Evolutionary conservation across 37 sponge, comb jelly and placozoan species (phyloP).

Genomic region (Haliclona indistincta): DNA sequence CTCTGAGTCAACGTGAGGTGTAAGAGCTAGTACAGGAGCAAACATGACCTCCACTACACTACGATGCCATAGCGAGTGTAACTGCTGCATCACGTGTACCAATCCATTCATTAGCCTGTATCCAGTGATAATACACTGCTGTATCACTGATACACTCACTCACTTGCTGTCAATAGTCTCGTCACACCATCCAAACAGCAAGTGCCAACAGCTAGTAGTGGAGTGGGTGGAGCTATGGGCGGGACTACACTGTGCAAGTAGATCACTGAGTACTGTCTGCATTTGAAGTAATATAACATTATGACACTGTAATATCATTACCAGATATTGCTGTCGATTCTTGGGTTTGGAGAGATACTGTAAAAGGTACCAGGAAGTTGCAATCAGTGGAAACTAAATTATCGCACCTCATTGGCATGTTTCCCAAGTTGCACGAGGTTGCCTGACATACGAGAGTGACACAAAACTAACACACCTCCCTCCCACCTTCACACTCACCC

Average conservation of each 20-base stretch:
- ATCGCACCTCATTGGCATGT: neutral
- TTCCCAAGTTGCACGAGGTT: too few species aligned
- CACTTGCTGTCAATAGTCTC: conserved; percentile 57
- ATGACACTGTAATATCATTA: too few species aligned
- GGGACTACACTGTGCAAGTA: neutral
- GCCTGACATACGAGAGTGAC: neutral
- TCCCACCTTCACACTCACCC: neutral
- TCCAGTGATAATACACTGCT: too few species aligned
- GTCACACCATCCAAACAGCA: conserved; percentile 66
- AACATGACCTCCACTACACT: conserved; percentile 43
- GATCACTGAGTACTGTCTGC: conserved; percentile 5
- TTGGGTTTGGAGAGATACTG: neutral
- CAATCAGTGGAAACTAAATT: neutral
- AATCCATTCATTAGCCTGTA: conserved; percentile 43
- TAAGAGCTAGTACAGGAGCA: conserved; percentile 49
- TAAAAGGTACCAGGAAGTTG: neutral
- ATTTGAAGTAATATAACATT: conserved; percentile 7
- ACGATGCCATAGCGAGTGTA: conserved; percentile 47
- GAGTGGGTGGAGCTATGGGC: conserved; percentile 7
- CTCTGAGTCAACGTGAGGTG: too few species aligned
- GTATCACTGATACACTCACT: too few species aligned
- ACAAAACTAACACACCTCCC: neutral
- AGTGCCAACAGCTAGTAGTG: conserved; percentile 57
- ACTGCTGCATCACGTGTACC: conserved; percentile 35
- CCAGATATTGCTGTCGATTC: neutral